Evolutionary conservation across 2,797 vertebrate species (phyloP).

Genomic region (Benthosema pterotum): DNA sequence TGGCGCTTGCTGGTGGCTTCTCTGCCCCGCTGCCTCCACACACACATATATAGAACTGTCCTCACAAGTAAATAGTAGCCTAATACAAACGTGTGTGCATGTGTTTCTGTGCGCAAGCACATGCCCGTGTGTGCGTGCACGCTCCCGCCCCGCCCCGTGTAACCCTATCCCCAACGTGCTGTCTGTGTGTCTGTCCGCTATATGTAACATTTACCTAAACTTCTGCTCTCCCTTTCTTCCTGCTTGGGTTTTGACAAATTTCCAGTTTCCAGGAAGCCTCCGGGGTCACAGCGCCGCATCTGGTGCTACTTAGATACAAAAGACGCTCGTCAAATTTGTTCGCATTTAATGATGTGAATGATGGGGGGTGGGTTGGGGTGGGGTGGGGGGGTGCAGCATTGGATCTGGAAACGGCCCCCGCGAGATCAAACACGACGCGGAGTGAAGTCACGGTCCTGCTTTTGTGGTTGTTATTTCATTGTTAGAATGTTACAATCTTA

Average conservation of each 20-base stretch:
- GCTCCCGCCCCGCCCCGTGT: neutral
- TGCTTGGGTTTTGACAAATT: conserved; percentile 94
- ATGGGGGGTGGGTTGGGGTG: too few species aligned
- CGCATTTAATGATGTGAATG: neutral
- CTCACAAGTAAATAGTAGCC: conserved; percentile 29
- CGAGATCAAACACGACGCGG: too few species aligned
- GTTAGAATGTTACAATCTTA: neutral
- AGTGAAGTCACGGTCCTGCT: too few species aligned
- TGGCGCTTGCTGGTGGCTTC: too few species aligned
- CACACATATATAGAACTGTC: conserved; percentile 19
- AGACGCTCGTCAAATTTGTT: conserved; percentile 61
- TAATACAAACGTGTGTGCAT: conserved; percentile 13
- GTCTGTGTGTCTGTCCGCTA: conserved; percentile 39
- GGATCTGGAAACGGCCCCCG: too few species aligned
- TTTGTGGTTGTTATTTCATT: neutral
- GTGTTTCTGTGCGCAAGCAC: neutral
- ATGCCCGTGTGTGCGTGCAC: neutral
- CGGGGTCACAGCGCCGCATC: conserved; percentile 91
- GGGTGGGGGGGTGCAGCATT: too few species aligned
- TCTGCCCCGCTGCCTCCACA: too few species aligned
- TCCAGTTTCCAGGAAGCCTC: conserved; percentile 92
- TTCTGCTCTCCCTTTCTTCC: conserved; percentile 71
- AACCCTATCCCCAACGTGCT: neutral
- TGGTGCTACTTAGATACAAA: conserved; percentile 91
- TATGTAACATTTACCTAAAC: conserved; percentile 86